Conservation (phyloP, 2,888 invertebrate genomes). For the Acanthopleura granulata region DNA sequence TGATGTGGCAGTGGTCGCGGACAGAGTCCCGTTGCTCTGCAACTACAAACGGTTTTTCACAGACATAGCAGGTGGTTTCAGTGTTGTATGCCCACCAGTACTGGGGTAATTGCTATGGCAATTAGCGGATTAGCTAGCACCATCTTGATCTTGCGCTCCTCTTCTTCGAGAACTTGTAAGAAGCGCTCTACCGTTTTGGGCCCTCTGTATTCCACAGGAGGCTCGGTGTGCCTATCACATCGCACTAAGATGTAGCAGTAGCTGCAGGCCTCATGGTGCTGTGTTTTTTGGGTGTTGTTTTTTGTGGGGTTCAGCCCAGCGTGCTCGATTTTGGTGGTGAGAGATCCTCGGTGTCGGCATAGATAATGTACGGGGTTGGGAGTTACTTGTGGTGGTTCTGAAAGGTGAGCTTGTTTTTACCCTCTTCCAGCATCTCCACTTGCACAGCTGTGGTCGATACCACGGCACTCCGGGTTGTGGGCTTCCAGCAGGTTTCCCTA, state of each 20-base stretch:
- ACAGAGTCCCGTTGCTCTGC: conserved; percentile 8
- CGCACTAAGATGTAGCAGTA: conserved; percentile 26
- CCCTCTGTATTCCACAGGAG: conserved; percentile 27
- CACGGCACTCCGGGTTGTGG: conserved; percentile 28
- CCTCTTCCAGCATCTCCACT: conserved; percentile 28
- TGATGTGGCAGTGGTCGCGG: conserved; percentile 33
- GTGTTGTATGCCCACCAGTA: not conserved
- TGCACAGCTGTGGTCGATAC: conserved; percentile 23
- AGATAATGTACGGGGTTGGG: conserved; percentile 20
- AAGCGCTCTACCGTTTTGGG: conserved; percentile 22
- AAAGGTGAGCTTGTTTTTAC: conserved; percentile 25
- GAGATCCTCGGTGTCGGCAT: conserved; percentile 32
- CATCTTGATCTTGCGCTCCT: too few species aligned
- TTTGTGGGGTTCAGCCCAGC: conserved; percentile 24
- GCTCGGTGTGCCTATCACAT: conserved; percentile 22
- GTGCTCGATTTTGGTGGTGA: conserved; percentile 21
- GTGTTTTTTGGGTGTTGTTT: conserved; percentile 1
- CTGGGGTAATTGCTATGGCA: too few species aligned
- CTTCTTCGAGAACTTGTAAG: conserved; percentile 17
- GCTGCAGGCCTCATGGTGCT: conserved; percentile 22
- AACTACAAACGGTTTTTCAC: too few species aligned
- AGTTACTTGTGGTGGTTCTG: conserved; percentile 29
- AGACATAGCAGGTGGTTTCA: too few species aligned
- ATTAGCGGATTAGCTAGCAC: too few species aligned
- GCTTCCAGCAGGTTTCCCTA: conserved; percentile 25